Base-by-base conservation (phyloP, 1,140 invertebrate genomes). In the Dendroctonus ponderosae region DNA sequence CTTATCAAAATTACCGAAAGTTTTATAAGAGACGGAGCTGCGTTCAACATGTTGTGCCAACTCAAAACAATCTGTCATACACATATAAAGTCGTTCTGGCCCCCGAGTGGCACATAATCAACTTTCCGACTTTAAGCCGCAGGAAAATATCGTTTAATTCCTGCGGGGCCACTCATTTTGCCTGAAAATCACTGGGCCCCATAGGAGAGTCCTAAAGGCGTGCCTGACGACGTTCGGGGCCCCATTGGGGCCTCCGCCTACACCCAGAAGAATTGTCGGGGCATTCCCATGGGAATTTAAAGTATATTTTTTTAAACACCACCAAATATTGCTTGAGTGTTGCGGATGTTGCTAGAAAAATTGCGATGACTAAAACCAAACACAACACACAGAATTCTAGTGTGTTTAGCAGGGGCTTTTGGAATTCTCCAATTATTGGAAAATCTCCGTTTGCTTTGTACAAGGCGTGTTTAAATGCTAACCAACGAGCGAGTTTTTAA, bases 211-310 rank as follows among this genome's bases (percentile, higher is more conserved):
- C 46, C 62, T 50, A 11, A 51, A 58, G 42, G 26, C 15, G 37
- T 38, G 39, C 8, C 37, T 26, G 62, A 57, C 62, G 52, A 53
- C 42, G 52, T n/a, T 49, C 49, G 44, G 37, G 14, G 46, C 56
- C 66, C 52, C 56, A 49, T 39, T 68, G 69, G 74, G 65, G 48
- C 66, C 68, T 73, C 65, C 38, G 14, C 9, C 48, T 61, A 68
- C 62, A 75, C 76, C 77, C 77, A 67, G 68, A 71, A 70, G 75
- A 74, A 72, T 74, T 73, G 72, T 75, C 75, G 69, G 62, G 71
- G 73, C 76, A 77, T 74, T 79, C 77, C 77, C 77, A 53, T 63
- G 77, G 77, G 77, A 79, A 79, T 79, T 77, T 58, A 8, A 51
- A 43, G 59, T 50, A 60, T 66, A 66, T 66, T 66, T 66, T 66